These are phyloP conservation scores for Neodontobutis hainanensis DNA, from an alignment of 2,113 vertebrate species.

Conservation along the genomic window DNA sequence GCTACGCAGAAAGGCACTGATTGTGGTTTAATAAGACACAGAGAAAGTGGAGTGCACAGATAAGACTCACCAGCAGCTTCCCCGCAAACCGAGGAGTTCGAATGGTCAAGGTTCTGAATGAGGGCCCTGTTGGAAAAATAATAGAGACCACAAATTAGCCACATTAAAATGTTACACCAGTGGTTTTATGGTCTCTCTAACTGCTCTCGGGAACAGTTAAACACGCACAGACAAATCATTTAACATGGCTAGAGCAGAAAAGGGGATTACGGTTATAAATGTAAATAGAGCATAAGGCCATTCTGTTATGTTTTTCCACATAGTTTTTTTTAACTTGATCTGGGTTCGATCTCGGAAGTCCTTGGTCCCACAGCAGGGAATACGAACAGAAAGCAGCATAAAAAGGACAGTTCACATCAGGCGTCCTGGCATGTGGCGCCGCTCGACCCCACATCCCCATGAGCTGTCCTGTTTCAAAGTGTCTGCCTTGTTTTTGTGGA, in stretches of 20 bases:
- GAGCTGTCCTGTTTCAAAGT: too few species aligned
- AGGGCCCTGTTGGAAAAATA: conserved; percentile 64
- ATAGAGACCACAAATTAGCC: conserved; percentile 42
- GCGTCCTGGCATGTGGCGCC: too few species aligned
- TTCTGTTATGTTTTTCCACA: not conserved
- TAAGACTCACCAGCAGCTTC: conserved; percentile 74
- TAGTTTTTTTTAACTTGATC: not conserved
- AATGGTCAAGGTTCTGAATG: conserved; percentile 79
- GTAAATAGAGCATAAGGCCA: too few species aligned
- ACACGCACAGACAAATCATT: conserved; percentile 26
- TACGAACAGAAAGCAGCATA: too few species aligned
- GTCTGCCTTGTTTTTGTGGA: too few species aligned
- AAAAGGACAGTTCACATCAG: too few species aligned
- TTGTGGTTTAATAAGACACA: conserved; percentile 60
- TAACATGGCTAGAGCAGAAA: not conserved
- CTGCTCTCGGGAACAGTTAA: conserved; percentile 23
- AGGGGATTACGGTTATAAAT: not conserved
- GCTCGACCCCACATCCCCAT: too few species aligned
- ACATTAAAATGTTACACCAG: conserved; percentile 16
- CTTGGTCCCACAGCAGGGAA: too few species aligned
- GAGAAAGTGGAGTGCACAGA: conserved; percentile 35
- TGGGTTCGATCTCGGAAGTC: too few species aligned
- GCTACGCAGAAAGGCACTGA: conserved; percentile 42
- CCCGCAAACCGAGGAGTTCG: conserved; percentile 78
- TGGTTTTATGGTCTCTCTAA: conserved; percentile 12